A percentile compares a stretch with the other conserved stretches of the same genome.
Evolutionary conservation across 2,888 invertebrate genomes (phyloP).

Genomic region (Argyresthia goedartella): DNA sequence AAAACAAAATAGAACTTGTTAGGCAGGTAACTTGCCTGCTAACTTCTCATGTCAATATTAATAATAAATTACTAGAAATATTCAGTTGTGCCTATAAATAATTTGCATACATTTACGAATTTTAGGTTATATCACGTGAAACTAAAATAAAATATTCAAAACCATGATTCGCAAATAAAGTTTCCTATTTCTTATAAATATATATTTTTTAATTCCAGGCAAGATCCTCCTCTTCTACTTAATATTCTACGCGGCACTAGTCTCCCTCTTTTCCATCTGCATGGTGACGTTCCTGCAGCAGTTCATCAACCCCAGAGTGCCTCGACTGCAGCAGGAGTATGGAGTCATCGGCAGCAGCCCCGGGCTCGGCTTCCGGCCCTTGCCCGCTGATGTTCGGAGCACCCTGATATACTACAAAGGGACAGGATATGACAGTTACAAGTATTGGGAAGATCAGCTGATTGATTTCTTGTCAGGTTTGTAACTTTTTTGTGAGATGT

Average conservation of each 20-base stretch:
- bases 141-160: no score
- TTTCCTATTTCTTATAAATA: no score
- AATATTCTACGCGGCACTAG: constrained; percentile 90
- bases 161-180: no score
- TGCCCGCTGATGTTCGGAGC: constrained; percentile 92
- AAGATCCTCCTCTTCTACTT: constrained; percentile 94
- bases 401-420: constrained; percentile 96
- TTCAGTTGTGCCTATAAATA: no score
- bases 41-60: no score
- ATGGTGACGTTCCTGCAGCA: constrained; percentile 94
- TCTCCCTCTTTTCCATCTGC: constrained; percentile 90
- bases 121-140: no score
- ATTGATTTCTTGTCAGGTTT: constrained; percentile 84
- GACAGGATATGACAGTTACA: constrained; percentile 80
- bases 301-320: constrained; percentile 87
- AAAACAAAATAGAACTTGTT: no score
- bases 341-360: constrained; percentile 95
- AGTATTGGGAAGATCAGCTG: constrained; percentile 84
- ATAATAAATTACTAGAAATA: no score
- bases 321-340: constrained; percentile 85
- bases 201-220: constrained; percentile 80
- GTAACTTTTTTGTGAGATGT: constrained; percentile 17
- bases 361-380: constrained; percentile 94
- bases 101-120: no score
- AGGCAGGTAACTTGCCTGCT: no score